Conservation (phyloP, 2,797 vertebrate genomes). For the Columba guinea region DNA sequence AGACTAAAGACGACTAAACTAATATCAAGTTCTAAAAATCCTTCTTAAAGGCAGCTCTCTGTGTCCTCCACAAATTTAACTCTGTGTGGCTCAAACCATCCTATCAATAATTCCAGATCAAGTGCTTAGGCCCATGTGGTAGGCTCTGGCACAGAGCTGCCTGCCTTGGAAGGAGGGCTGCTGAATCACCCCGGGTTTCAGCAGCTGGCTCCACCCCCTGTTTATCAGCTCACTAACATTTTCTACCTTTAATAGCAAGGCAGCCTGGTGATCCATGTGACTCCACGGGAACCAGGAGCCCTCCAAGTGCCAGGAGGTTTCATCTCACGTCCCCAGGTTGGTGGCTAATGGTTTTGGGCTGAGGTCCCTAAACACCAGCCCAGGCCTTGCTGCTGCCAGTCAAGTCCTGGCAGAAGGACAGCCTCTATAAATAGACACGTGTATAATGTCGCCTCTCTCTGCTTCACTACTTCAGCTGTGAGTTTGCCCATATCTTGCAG, state of each 20-base stretch:
- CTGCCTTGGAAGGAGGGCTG: background rate
- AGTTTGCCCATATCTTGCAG: rapidly evolving
- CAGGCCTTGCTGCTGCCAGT: slow-evolving; percentile 18
- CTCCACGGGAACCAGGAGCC: background rate
- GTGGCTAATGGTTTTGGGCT: slow-evolving; percentile 19
- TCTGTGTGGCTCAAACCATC: background rate
- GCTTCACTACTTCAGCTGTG: background rate
- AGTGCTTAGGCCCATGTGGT: background rate
- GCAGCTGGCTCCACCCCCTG: background rate
- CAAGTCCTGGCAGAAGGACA: slow-evolving; percentile 20
- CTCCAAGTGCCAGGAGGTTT: background rate
- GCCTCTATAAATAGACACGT: slow-evolving; percentile 11
- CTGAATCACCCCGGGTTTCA: background rate
- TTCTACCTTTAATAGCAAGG: slow-evolving; percentile 33
- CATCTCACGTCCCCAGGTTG: background rate
- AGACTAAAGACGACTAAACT: background rate
- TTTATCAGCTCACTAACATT: background rate
- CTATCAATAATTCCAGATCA: background rate
- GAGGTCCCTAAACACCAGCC: background rate
- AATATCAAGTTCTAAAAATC: background rate
- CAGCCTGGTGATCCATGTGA: background rate
- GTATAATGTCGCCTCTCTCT: background rate
- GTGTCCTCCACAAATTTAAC: background rate
- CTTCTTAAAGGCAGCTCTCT: background rate
- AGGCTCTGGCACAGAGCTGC: rapidly evolving